Evolutionary conservation across 2,888 invertebrate species (phyloP).

Genomic region (Nemoura dubitans): DNA sequence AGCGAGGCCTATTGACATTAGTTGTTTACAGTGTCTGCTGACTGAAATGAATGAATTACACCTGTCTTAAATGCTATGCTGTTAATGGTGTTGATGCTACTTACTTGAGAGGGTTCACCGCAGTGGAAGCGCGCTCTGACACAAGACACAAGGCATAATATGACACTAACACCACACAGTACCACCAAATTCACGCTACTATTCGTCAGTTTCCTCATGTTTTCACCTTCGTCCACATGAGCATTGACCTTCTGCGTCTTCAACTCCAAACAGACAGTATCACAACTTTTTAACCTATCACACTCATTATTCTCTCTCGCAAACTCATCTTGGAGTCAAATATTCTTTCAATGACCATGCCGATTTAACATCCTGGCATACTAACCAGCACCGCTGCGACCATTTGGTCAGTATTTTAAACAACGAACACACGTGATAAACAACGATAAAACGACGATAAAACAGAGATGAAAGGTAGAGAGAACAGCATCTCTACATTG

Average conservation of each 20-base stretch:
- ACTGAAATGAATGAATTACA: no score
- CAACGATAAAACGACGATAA: neutral
- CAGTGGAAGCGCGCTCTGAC: neutral
- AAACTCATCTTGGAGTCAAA: neutral
- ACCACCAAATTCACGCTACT: neutral
- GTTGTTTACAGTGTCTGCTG: no score
- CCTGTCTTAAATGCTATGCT: no score
- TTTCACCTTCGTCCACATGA: neutral
- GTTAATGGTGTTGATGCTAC: neutral
- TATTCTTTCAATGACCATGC: neutral
- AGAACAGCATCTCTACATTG: neutral
- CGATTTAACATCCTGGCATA: neutral
- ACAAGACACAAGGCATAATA: neutral
- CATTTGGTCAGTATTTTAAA: neutral
- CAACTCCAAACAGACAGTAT: neutral
- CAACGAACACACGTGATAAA: neutral
- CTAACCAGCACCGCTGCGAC: neutral
- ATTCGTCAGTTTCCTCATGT: neutral
- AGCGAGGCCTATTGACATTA: no score
- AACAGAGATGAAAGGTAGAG: neutral
- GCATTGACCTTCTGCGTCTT: neutral
- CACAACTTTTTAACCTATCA: neutral
- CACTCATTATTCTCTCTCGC: neutral
- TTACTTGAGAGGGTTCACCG: neutral
- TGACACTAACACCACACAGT: neutral